These are phyloP conservation scores for Chrosomus eos DNA, from an alignment of 2,797 vertebrate species.

Conservation along the genomic window DNA sequence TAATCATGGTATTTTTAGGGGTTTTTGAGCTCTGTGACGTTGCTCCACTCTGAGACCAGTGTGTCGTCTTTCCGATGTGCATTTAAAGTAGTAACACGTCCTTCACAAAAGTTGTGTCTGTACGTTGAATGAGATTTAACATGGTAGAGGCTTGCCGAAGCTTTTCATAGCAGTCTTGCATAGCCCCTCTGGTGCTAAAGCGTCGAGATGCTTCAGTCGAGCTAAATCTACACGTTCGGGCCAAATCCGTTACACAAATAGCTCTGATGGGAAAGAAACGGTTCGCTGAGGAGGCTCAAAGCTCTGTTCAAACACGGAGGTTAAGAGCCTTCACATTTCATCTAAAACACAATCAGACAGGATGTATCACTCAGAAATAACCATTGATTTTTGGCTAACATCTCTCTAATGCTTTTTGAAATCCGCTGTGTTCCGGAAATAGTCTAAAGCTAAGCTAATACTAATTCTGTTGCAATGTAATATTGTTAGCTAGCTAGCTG, in stretches of 20 bases:
- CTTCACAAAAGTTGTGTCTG: background rate
- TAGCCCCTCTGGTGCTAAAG: constrained; percentile 36
- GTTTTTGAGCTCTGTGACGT: constrained; percentile 4
- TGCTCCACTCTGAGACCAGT: constrained; percentile 4
- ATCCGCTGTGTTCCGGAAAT: constrained; percentile 12
- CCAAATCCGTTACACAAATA: constrained; percentile 65
- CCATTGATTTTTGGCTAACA: constrained; percentile 30
- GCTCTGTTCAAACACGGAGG: constrained; percentile 33
- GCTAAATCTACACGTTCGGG: constrained; percentile 62
- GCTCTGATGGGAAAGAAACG: constrained; percentile 42
- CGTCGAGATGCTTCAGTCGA: constrained; percentile 63
- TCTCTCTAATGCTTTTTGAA: constrained; percentile 12
- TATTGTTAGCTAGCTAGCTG: constrained; percentile 13
- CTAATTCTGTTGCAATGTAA: constrained; percentile 18
- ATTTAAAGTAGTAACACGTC: background rate
- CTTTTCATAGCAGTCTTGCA: constrained; percentile 39
- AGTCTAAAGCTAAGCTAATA: background rate
- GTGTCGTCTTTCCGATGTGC: background rate
- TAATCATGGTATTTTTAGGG: background rate
- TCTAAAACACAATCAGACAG: constrained; percentile 29
- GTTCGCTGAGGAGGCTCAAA: constrained; percentile 32
- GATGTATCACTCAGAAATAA: constrained; percentile 15
- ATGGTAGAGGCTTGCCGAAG: background rate
- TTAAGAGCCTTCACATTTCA: constrained; percentile 31
- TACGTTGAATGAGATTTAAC: constrained; percentile 2